phyloP scores from a whole-genome alignment of 2,888 invertebrate genomes.

The Pheosia tremula region DNA sequence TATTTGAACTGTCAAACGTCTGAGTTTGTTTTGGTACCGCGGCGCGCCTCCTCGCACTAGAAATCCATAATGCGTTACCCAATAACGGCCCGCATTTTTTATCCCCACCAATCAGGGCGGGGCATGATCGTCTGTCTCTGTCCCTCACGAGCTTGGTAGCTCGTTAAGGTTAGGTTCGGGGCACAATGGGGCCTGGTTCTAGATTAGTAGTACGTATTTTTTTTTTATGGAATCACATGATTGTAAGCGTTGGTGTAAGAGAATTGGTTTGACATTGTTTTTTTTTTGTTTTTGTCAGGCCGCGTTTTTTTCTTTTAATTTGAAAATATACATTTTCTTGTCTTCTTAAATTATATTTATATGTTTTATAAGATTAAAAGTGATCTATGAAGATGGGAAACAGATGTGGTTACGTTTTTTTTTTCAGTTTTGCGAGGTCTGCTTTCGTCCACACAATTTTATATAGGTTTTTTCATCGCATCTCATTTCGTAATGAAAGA shows the following conservation, averaged over 20 bases:
- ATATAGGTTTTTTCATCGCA: too few species aligned
- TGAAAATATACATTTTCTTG: too few species aligned
- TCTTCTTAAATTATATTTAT: too few species aligned
- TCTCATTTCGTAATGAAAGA: too few species aligned
- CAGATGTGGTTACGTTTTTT: too few species aligned
- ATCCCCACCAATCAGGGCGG: constrained; percentile 77
- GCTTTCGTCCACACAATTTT: too few species aligned
- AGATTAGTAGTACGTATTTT: constrained; percentile 25
- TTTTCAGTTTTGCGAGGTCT: too few species aligned
- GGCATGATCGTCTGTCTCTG: constrained; percentile 69
- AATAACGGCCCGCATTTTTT: constrained; percentile 65
- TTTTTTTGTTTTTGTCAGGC: neutral
- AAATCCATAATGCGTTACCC: constrained; percentile 78
- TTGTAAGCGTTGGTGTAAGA: constrained; percentile 28
- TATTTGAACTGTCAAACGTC: constrained; percentile 68
- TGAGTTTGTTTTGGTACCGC: constrained; percentile 59
- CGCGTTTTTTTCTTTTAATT: neutral
- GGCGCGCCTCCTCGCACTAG: constrained; percentile 62
- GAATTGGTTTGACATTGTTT: constrained; percentile 31
- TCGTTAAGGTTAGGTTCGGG: constrained; percentile 56
- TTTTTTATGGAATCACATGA: neutral
- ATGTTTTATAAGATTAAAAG: too few species aligned
- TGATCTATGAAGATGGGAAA: too few species aligned
- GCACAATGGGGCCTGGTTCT: constrained; percentile 44
- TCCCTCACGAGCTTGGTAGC: constrained; percentile 68